Base-by-base conservation (phyloP, 2,797 vertebrate genomes). In the Myotis myotis region DNA sequence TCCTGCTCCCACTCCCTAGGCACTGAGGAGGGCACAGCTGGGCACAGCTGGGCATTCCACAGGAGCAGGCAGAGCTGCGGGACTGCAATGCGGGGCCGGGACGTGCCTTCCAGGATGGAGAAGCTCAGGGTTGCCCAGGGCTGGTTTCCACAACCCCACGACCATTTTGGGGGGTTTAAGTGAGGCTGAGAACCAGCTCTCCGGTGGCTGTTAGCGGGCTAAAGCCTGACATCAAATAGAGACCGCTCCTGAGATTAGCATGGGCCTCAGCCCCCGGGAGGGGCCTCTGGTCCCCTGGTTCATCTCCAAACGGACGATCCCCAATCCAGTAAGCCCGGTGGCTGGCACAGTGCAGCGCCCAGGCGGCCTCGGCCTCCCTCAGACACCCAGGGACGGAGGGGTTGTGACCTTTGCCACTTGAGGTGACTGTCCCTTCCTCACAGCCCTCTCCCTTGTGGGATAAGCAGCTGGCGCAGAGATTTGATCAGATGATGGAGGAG, bases 271-370 rank as follows among this genome's bases (percentile, higher is more conserved):
- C 23, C 36, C 22, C 68, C 4, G 0, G 12, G 10, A 5, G 75
- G 13, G 62, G 53, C 4, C n/a, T 23, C 33, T 13, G 36, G 55
- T 3, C 51, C 64, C 22, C 9, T 2, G 62, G n/a, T 28, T 84
- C 86, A 10, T 23, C 82, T 68, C 68, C 13, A 15, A 8, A 64
- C 23, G 30, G 19, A 88, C 60, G 49, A 25, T 2, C 49, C 62
- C 9, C 68, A 51, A 19, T 4, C 70, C 70, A 2, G 1, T 0
- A 10, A 47, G 57, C 16, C 79, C 82, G 1, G 1, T 0, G 0
- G 22, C 51, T 25, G 20, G 49, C 30, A 17, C 20, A 4, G 55
- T 17, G 57, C 41, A 13, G 7, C 2, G 20, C 60, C 25, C 17
- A 1, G 13, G 66, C 0, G 5, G 12, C 23, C 62, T 49, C 0